Evolutionary conservation across 1,140 invertebrate species (phyloP).

Genomic region (Copidosoma floridanum): DNA sequence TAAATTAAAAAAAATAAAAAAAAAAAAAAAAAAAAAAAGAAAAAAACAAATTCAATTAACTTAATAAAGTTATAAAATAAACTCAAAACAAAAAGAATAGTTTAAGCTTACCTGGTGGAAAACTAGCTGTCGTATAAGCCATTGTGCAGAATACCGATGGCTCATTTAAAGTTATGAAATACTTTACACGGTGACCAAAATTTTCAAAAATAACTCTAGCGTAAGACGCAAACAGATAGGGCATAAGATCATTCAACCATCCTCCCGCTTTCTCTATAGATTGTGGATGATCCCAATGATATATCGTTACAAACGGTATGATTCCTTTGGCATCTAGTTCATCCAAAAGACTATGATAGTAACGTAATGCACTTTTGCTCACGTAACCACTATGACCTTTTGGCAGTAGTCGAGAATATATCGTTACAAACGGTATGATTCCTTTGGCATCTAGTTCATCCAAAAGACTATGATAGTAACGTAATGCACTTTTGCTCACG

Average conservation of each 20-base stretch:
- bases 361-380: slow-evolving; percentile 57
- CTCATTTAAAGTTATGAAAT: slow-evolving; percentile 56
- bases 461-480: slow-evolving; percentile 61
- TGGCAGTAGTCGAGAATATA: slow-evolving; percentile 62
- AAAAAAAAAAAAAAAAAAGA: no score
- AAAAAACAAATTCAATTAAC: no score
- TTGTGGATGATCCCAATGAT: slow-evolving; percentile 60
- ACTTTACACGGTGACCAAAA: slow-evolving; percentile 52
- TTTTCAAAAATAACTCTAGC: slow-evolving; percentile 53
- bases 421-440: slow-evolving; percentile 67
- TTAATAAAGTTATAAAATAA: no score
- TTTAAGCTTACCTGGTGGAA: neutral
- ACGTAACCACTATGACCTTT: slow-evolving; percentile 54
- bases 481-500: slow-evolving; percentile 55
- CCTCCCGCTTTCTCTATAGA: slow-evolving; percentile 61
- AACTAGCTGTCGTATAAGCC: neutral
- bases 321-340: slow-evolving; percentile 57
- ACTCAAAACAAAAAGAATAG: no score
- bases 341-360: slow-evolving; percentile 61
- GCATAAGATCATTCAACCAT: slow-evolving; percentile 61
- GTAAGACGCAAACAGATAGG: slow-evolving; percentile 59
- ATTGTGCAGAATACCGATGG: slow-evolving; percentile 47
- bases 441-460: slow-evolving; percentile 56
- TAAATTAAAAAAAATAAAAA: no score
- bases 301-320: slow-evolving; percentile 56